Evolutionary conservation across 2,113 vertebrate genomes (phyloP).

Genomic region (Aviceda subcristata): DNA sequence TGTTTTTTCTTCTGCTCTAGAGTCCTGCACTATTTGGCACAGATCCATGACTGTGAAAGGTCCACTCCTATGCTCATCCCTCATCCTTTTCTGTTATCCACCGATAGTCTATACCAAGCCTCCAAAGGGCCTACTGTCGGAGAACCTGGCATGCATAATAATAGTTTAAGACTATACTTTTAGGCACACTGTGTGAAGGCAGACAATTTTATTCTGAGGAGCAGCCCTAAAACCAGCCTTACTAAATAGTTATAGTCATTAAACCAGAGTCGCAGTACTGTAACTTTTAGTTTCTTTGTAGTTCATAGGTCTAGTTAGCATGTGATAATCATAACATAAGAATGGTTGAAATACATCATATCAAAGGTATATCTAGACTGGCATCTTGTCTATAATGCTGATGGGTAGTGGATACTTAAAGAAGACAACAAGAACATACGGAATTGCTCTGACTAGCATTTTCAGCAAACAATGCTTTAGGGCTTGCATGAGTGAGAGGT

Average conservation of each 20-base stretch:
- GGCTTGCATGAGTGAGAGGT: background rate
- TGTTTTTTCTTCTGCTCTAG: background rate
- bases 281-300: background rate
- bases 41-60: background rate
- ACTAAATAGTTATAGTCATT: background rate
- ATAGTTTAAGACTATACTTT: background rate
- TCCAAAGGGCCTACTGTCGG: background rate
- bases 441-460: background rate
- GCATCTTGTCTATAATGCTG: background rate
- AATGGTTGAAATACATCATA: background rate
- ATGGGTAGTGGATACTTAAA: background rate
- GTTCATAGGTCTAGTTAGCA: background rate
- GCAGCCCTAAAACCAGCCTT: background rate
- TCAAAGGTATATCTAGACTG: background rate
- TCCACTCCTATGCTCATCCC: background rate
- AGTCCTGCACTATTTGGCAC: background rate
- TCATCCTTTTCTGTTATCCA: background rate
- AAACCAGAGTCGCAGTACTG: background rate
- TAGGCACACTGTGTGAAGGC: background rate
- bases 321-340: background rate
- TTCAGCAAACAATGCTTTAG: background rate
- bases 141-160: background rate
- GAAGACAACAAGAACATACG: background rate
- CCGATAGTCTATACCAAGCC: background rate
- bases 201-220: background rate